phyloP scores from a whole-genome alignment of 2,888 invertebrate genomes.

The Drosophila fungiperda region DNA sequence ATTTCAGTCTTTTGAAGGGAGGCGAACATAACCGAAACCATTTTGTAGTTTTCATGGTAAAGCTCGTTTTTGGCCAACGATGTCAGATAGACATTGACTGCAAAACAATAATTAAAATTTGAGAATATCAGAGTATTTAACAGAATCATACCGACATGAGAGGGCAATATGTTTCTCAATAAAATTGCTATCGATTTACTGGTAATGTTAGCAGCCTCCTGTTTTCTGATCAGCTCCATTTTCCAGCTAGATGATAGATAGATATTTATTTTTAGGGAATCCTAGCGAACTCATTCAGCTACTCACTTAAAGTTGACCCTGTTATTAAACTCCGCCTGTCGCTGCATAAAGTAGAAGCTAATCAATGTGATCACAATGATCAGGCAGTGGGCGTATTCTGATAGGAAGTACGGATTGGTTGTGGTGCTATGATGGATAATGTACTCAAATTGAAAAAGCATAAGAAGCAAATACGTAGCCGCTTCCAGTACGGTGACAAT shows the following conservation, averaged over 20 bases:
- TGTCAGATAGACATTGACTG: constrained; percentile 87
- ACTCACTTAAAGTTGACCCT: constrained; percentile 91
- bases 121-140: constrained; percentile 87
- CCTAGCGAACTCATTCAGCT: neutral
- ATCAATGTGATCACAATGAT: constrained; percentile 90
- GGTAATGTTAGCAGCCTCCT: constrained; percentile 92
- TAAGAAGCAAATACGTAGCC: constrained; percentile 88
- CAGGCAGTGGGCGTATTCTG: constrained; percentile 90
- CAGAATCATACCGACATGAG: constrained; percentile 91
- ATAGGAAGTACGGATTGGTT: constrained; percentile 89
- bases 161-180: constrained; percentile 95
- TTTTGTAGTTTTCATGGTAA: constrained; percentile 94
- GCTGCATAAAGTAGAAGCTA: constrained; percentile 92
- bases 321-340: constrained; percentile 95
- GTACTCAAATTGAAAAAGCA: constrained; percentile 87
- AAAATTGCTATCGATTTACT: constrained; percentile 94
- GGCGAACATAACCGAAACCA: constrained; percentile 98
- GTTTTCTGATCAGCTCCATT: constrained; percentile 90
- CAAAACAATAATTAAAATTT: constrained; percentile 74
- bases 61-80: constrained; percentile 89
- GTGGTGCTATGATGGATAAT: constrained; percentile 88
- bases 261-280: neutral
- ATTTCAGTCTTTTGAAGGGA: constrained; percentile 92
- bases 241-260: constrained; percentile 86
- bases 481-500: constrained; percentile 86